Percentiles rank a stretch among this genome's conserved stretches.
Conservation (phyloP, 2,797 vertebrate genomes). For the Adelosebastes latens region DNA sequence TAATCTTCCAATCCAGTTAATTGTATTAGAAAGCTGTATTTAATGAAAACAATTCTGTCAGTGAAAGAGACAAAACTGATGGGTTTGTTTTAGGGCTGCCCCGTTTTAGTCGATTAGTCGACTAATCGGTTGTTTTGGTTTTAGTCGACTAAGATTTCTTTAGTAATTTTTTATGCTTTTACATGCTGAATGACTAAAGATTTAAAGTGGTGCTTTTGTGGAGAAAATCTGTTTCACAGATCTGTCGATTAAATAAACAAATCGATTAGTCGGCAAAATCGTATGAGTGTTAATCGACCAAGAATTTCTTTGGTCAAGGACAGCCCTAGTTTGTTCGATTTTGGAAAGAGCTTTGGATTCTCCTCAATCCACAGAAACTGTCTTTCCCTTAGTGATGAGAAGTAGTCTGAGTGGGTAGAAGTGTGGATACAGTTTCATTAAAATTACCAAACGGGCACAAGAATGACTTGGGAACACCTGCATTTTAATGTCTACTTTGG, state of each 20-base stretch:
- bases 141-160: too few relatives aligned
- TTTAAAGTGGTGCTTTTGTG: too few relatives aligned
- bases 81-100: too few relatives aligned
- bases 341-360: not conserved
- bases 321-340: not conserved
- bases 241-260: too few relatives aligned
- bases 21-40: not conserved
- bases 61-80: not conserved
- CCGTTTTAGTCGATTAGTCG: too few relatives aligned
- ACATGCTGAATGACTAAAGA: too few relatives aligned
- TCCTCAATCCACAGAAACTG: not conserved
- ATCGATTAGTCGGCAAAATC: too few relatives aligned
- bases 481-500: not conserved
- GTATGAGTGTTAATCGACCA: too few relatives aligned
- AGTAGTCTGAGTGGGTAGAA: not conserved
- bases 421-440: not conserved
- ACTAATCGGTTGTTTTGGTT: too few relatives aligned
- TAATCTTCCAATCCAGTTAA: not conserved
- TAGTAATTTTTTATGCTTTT: fast-evolving
- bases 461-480: not conserved
- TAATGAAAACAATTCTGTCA: not conserved
- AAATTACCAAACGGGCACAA: not conserved
- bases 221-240: too few relatives aligned
- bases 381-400: not conserved
- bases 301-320: too few relatives aligned